Evolutionary conservation across 2,113 vertebrate genomes (phyloP), one percentile per base, ranked within the genome.

Genomic region (Xenus cinereus): DNA sequence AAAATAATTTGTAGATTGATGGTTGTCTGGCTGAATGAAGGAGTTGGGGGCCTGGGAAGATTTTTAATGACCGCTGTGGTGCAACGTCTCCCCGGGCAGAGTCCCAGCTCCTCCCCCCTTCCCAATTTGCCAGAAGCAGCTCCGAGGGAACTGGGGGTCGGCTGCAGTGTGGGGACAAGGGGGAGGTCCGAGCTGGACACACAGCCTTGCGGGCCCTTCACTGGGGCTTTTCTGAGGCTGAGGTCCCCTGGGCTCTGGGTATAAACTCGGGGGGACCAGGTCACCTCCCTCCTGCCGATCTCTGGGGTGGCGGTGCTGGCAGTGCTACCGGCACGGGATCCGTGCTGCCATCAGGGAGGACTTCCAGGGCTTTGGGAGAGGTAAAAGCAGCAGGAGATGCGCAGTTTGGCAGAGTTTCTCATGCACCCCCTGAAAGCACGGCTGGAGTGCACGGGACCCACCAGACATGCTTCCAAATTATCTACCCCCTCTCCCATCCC

Each of bases 1-100:
- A 89, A 84, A 95, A 94, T 90, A 93, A 95, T 92, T 82, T 90
- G 94, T 24, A 50, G 91, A 94, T 89, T 88, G 89, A 93, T 89
- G 87, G 78, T 54, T 89, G 82, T 64, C 69, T 23, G 59, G 30
- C 71, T 46, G 82, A 66, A 83, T 5, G 77, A 68, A 87, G 63
- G 90, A 84, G 69, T 2, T 81, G 95, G 89, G 94, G 94, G 80
- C 68, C 79, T 90, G 92, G 96, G 95, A 93, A 94, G 92, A 39
- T 79, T 91, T 82, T 94, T 93, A 79, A 94, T 89, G 84, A 87
- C 24, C 2, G 4, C 71, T 74, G 68, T 0, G 33, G 50, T 68
- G 69, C 15, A 3, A 32, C 1, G 19, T 28, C 54, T 86, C 62
- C 75, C 67, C 1, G 8, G 76, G 76, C 76, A 78, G 50, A 9